phyloP scores from a whole-genome alignment of 2,113 vertebrate species.

The Mystacornis crossleyi region DNA sequence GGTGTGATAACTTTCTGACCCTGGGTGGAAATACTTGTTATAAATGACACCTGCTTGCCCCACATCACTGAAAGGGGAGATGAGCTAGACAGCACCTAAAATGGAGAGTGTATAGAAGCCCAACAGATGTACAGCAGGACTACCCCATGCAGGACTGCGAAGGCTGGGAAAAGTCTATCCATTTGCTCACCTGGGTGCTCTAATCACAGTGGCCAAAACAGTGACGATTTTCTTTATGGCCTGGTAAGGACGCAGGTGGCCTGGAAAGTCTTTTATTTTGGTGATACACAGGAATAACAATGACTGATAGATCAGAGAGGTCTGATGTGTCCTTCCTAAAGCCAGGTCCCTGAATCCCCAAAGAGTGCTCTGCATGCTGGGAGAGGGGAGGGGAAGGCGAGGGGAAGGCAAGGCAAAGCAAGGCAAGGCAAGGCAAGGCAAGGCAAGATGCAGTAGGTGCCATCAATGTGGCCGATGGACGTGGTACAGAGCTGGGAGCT shows the following conservation, averaged over 20 bases:
- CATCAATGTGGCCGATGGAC: background rate
- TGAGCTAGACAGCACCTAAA: background rate
- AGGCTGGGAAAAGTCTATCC: background rate
- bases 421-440: background rate
- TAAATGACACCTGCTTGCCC: background rate
- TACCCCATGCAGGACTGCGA: background rate
- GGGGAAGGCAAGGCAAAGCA: background rate
- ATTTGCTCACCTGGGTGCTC: background rate
- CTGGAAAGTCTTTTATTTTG: background rate
- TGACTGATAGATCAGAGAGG: background rate
- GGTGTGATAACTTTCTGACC: background rate
- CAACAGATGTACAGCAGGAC: background rate
- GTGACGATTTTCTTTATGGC: background rate
- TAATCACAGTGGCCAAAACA: background rate
- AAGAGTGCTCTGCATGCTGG: background rate
- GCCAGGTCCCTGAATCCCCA: background rate
- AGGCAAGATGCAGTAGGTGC: background rate
- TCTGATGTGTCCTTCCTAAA: background rate
- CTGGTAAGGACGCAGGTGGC: background rate
- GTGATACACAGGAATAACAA: background rate
- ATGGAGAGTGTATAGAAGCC: background rate
- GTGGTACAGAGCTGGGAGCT: background rate
- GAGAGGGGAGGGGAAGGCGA: accelerated
- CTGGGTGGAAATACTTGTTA: background rate
- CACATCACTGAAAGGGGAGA: background rate